Percentiles rank a stretch among this genome's conserved stretches.
These are phyloP conservation scores for Trichopoda pennipes DNA, from an alignment of 2,888 invertebrate species.

Conservation along the genomic window DNA sequence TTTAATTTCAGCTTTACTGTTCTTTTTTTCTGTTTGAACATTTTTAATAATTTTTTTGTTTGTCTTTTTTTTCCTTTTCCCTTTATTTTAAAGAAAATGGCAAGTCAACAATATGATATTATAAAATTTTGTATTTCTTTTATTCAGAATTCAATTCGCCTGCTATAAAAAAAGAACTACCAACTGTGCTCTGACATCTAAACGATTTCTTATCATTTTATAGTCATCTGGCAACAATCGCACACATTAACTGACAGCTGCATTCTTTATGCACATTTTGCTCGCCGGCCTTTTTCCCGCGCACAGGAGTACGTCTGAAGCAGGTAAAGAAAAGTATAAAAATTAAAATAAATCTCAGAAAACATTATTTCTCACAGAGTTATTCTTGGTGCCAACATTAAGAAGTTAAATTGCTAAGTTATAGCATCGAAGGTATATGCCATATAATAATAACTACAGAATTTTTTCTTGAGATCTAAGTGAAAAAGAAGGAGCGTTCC, in stretches of 20 bases:
- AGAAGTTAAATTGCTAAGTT: background rate
- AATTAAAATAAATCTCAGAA: conserved; percentile 7
- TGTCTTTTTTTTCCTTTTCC: too few species aligned
- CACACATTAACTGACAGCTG: conserved; percentile 23
- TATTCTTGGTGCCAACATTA: background rate
- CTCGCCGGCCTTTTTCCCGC: conserved; percentile 63
- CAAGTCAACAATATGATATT: too few species aligned
- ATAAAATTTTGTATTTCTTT: too few species aligned
- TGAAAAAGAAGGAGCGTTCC: background rate
- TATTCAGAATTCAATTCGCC: too few species aligned
- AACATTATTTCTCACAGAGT: background rate
- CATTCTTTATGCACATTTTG: conserved; percentile 48
- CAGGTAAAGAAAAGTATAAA: conserved; percentile 31
- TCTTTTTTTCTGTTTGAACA: too few species aligned
- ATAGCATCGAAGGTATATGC: conserved; percentile 9
- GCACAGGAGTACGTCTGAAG: background rate
- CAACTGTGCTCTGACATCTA: too few species aligned
- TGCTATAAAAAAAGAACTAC: too few species aligned
- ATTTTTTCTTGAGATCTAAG: background rate
- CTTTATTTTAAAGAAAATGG: too few species aligned
- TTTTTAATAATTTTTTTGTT: too few species aligned
- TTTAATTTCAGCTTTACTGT: too few species aligned
- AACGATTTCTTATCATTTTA: too few species aligned
- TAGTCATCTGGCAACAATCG: too few species aligned
- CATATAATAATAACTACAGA: background rate